A percentile compares a stretch with the other conserved stretches of the same genome.
Conservation (phyloP, 35 echinoderm and acorn worm genomes). For the Hemicentrotus pulcherrimus region DNA sequence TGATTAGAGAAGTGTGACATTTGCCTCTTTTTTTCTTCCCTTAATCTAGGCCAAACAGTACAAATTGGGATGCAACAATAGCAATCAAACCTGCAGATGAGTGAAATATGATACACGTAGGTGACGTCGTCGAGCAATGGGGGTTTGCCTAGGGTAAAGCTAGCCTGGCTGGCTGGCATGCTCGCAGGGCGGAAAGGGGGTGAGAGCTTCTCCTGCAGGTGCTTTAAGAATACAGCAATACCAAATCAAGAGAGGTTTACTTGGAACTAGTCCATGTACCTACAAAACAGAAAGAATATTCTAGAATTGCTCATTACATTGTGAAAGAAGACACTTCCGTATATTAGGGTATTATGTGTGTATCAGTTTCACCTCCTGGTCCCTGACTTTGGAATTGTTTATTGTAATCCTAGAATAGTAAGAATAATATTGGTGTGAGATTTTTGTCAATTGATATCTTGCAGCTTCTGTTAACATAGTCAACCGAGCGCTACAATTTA, state of each 20-base stretch:
- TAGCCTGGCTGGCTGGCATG: not conserved
- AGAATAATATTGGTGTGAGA: no score
- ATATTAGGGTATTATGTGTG: no score
- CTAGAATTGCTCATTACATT: no score
- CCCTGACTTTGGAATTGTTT: no score
- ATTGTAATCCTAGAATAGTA: not conserved
- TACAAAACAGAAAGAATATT: no score
- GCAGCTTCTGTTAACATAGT: no score
- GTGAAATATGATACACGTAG: constrained; percentile 9
- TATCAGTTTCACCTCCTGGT: no score
- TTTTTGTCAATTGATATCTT: no score
- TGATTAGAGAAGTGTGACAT: not conserved
- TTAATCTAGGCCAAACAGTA: constrained; percentile 9
- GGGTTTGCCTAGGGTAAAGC: not conserved
- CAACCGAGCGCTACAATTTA: no score
- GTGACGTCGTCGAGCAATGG: not conserved
- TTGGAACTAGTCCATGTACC: no score
- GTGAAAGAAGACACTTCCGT: no score
- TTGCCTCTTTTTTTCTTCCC: not conserved
- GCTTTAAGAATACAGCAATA: not conserved
- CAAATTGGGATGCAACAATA: not conserved
- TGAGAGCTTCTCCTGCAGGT: not conserved
- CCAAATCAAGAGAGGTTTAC: not conserved
- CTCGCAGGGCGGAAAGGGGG: not conserved
- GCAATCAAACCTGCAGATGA: not conserved